A percentile compares a stretch with the other conserved stretches of the same genome.
These are phyloP conservation scores for Opisthocomus hoazin DNA, from an alignment of 2,113 vertebrate genomes.

Conservation along the genomic window DNA sequence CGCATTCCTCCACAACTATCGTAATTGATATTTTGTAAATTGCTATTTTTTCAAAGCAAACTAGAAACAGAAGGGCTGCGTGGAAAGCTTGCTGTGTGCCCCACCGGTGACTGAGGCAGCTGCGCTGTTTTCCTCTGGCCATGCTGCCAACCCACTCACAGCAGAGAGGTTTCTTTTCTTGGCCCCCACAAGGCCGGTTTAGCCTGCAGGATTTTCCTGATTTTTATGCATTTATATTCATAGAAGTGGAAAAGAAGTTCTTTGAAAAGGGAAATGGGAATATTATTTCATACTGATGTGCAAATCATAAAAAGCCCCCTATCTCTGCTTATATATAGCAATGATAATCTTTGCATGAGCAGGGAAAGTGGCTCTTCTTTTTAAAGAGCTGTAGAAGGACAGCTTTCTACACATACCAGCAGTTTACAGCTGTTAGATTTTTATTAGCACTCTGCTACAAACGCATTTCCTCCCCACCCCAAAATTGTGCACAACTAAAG, in stretches of 20 bases:
- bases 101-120: neutral
- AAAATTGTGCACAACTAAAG: neutral
- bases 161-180: neutral
- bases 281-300: neutral
- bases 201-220: neutral
- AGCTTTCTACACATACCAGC: neutral
- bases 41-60: neutral
- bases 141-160: neutral
- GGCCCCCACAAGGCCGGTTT: neutral
- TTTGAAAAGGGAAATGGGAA: neutral
- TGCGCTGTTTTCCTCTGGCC: neutral
- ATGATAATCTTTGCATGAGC: neutral
- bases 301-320: neutral
- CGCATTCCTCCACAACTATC: neutral
- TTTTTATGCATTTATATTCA: neutral
- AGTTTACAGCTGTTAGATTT: neutral
- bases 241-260: neutral
- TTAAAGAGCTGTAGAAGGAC: neutral
- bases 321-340: neutral
- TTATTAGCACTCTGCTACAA: neutral
- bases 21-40: neutral
- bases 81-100: rapidly evolving
- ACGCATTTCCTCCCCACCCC: neutral
- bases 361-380: neutral
- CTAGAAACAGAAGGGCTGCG: neutral